These are phyloP conservation scores for Dimorphilus gyrociliatus DNA, from an alignment of 2,888 invertebrate species.

Conservation along the genomic window DNA sequence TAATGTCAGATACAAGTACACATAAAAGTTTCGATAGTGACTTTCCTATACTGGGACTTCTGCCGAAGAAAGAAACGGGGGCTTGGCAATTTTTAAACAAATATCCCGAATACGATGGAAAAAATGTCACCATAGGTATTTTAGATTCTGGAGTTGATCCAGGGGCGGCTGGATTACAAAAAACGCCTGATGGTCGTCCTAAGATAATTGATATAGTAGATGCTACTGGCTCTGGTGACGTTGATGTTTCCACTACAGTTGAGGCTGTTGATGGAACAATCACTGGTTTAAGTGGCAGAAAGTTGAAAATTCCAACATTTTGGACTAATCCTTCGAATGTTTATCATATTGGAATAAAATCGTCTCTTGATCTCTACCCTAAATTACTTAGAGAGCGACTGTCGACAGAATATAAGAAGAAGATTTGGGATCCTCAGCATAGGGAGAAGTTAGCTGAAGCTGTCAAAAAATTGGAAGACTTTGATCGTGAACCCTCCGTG, in stretches of 20 bases:
- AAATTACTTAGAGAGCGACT: constrained; percentile 64
- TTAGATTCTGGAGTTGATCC: constrained; percentile 97
- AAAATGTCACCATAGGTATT: constrained; percentile 77
- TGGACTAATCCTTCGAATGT: constrained; percentile 71
- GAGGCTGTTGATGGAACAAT: constrained; percentile 55
- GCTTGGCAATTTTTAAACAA: constrained; percentile 68
- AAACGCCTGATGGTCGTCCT: constrained; percentile 66
- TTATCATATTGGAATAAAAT: constrained; percentile 72
- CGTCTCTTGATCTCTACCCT: constrained; percentile 70
- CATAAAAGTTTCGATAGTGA: constrained; percentile 20
- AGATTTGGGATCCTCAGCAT: constrained; percentile 67
- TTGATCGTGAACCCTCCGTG: constrained; percentile 48
- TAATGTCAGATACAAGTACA: no score
- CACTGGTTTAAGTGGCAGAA: constrained; percentile 64
- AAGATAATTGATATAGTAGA: constrained; percentile 89
- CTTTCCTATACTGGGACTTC: constrained; percentile 31
- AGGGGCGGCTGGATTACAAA: constrained; percentile 77
- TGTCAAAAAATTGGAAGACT: constrained; percentile 50
- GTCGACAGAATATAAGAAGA: constrained; percentile 55
- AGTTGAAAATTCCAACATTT: constrained; percentile 61
- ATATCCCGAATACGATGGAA: constrained; percentile 76
- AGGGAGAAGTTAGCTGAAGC: constrained; percentile 62
- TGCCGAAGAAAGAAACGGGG: constrained; percentile 83
- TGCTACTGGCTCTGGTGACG: constrained; percentile 91
- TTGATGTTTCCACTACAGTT: constrained; percentile 65